These are phyloP conservation scores for Drosophila sechellia DNA, from an alignment of 1,140 invertebrate genomes.

Conservation along the genomic window DNA sequence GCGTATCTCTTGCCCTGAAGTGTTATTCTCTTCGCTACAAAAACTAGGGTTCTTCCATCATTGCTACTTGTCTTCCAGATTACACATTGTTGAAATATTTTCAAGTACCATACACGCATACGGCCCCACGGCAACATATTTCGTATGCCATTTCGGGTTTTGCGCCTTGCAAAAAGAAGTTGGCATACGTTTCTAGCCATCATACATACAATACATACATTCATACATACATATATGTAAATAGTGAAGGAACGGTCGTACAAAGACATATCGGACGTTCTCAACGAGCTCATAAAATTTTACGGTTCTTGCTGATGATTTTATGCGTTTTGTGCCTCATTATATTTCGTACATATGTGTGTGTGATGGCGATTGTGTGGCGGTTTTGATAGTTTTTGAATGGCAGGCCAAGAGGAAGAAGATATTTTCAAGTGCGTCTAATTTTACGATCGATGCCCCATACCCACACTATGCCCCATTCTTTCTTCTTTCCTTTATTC, in stretches of 20 bases:
- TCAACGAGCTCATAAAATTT: slow-evolving; percentile 55
- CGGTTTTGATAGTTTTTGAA: slow-evolving; percentile 59
- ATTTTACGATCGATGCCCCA: slow-evolving; percentile 56
- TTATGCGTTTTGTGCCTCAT: slow-evolving; percentile 60
- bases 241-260: slow-evolving; percentile 10
- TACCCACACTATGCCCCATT: slow-evolving; percentile 2
- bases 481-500: neutral
- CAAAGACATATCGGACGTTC: slow-evolving; percentile 42
- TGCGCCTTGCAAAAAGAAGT: slow-evolving; percentile 38
- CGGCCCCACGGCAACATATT: slow-evolving; percentile 4
- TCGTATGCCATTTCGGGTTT: slow-evolving; percentile 29
- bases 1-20: neutral
- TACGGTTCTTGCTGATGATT: slow-evolving; percentile 61
- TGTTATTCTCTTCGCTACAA: neutral
- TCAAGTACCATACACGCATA: slow-evolving; percentile 23
- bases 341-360: slow-evolving; percentile 35
- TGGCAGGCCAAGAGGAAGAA: slow-evolving; percentile 44
- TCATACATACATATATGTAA: slow-evolving; percentile 7
- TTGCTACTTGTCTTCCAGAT: slow-evolving; percentile 8
- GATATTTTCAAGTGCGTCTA: slow-evolving; percentile 53
- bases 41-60: neutral
- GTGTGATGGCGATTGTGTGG: slow-evolving; percentile 21
- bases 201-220: neutral
- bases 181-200: slow-evolving; percentile 13
- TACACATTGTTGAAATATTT: slow-evolving; percentile 51